Evolutionary conservation across 2,113 vertebrate species (phyloP).

Genomic region (Tauraco erythrolophus): DNA sequence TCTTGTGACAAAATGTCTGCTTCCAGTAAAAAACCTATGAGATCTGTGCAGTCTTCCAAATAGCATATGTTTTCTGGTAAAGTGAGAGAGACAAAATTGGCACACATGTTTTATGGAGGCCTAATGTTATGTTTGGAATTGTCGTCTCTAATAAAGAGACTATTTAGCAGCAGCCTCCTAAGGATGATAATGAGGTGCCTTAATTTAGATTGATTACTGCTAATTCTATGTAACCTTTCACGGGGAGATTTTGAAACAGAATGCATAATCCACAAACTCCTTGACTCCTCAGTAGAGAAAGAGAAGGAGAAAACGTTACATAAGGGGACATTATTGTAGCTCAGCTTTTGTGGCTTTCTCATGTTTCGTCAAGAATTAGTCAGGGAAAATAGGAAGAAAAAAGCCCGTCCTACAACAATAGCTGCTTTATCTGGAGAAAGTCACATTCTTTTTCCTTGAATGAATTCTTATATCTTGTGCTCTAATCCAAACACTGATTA

Average conservation of each 20-base stretch:
- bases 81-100: neutral
- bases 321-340: neutral
- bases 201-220: neutral
- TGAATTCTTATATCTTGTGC: neutral
- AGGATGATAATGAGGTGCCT: neutral
- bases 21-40: neutral
- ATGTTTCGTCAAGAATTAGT: neutral
- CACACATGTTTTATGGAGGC: neutral
- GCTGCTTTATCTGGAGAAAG: conserved; percentile 10
- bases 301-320: neutral
- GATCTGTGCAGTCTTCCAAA: neutral
- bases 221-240: neutral
- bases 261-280: neutral
- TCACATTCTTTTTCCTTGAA: conserved; percentile 7
- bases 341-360: neutral
- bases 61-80: neutral
- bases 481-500: conserved; percentile 49
- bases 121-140: neutral
- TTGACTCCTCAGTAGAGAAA: neutral
- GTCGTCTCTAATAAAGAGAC: neutral
- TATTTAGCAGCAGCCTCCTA: neutral
- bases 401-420: neutral
- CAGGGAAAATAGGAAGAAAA: neutral
- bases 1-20: neutral
- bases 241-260: neutral